Percentiles rank a stretch among this genome's conserved stretches.
Evolutionary conservation across 2,797 vertebrate species (phyloP).

Genomic region (Oryzias sinensis): DNA sequence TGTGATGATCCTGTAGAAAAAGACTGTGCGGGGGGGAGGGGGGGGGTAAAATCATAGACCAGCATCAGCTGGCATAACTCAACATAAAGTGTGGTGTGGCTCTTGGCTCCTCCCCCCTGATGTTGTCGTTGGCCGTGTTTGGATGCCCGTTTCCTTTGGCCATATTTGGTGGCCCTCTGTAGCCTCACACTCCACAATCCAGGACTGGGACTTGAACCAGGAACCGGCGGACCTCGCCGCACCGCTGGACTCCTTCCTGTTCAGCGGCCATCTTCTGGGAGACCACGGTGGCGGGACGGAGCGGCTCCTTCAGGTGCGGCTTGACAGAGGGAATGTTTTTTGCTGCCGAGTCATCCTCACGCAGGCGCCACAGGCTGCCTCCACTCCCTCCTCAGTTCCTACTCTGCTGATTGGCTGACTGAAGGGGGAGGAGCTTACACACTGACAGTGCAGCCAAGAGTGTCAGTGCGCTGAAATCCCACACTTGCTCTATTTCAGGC

Average conservation of each 20-base stretch:
- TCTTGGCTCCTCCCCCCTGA: no score
- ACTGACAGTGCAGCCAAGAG: conserved; percentile 21
- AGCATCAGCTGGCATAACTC: no score
- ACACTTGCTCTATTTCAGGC: conserved; percentile 49
- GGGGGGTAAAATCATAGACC: no score
- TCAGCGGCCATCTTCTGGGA: conserved; percentile 34
- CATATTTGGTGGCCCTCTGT: conserved; percentile 65
- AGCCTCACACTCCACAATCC: conserved; percentile 31
- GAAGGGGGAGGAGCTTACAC: background rate
- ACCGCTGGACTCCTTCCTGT: no score
- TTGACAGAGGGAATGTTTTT: conserved; percentile 10
- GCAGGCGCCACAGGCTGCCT: background rate
- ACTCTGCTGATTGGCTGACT: conserved; percentile 2
- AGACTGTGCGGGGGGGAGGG: no score
- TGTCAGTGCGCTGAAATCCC: conserved; percentile 38
- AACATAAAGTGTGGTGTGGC: no score
- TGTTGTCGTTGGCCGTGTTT: conserved; percentile 18
- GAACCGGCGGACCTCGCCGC: conserved; percentile 48
- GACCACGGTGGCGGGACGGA: conserved; percentile 36
- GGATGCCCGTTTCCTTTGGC: conserved; percentile 39
- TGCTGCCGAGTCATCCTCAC: conserved; percentile 1
- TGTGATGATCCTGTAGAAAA: no score
- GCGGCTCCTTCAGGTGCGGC: conserved; percentile 10
- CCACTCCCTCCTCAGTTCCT: background rate
- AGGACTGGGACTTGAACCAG: conserved; percentile 50